Conservation (phyloP, 2,888 invertebrate genomes). For the Loripinus fragilis region DNA sequence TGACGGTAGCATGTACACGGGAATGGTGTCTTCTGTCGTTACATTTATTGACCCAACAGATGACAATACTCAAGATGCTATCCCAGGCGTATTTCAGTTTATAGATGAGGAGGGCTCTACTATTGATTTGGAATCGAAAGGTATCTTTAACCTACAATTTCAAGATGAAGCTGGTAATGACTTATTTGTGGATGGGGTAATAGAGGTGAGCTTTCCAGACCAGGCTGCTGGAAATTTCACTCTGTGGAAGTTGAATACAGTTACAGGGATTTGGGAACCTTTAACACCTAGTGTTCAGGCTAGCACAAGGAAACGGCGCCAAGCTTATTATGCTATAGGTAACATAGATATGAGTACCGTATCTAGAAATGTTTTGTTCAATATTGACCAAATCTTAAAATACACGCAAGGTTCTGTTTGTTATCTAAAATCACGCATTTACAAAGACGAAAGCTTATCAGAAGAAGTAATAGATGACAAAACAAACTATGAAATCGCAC, state of each 20-base stretch:
- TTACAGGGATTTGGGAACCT: background rate
- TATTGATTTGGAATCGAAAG: background rate
- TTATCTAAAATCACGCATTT: too few relatives aligned
- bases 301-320: background rate
- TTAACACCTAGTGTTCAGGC: background rate
- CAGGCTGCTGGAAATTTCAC: background rate
- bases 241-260: background rate
- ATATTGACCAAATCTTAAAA: too few relatives aligned
- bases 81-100: slow-evolving; percentile 1
- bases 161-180: background rate
- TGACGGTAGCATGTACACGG: background rate
- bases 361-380: background rate
- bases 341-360: background rate
- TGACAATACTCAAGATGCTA: background rate
- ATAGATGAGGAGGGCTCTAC: background rate
- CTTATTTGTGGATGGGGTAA: background rate
- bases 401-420: too few relatives aligned
- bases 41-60: slow-evolving; percentile 1
- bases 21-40: background rate
- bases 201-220: background rate
- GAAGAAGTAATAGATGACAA: too few relatives aligned
- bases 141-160: background rate
- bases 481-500: too few relatives aligned
- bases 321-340: background rate
- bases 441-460: too few relatives aligned